Evolutionary conservation across 2,797 vertebrate genomes (phyloP), one percentile per base, ranked within the genome.

Genomic region (Melanotaenia boesemani): DNA sequence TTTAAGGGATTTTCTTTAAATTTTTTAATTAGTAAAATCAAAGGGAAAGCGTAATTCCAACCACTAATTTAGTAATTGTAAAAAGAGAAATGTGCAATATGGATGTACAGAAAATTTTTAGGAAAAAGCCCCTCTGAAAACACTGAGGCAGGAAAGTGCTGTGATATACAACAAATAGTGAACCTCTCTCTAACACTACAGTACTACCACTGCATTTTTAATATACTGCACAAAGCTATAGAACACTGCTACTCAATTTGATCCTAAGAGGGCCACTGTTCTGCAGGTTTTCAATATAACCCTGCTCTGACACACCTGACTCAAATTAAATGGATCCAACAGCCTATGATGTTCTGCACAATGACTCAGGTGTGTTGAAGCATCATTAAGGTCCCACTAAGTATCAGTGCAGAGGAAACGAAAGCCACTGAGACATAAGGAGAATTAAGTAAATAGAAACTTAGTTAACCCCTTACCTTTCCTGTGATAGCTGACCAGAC

Each of bases 401-500:
- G 5, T 12, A 46, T 7, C 15, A 48, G 18, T 48, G 44, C 44
- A 20, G 44, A n/a, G 44, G 44, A n/a, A 48, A n/a, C 8, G 0
- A 48, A 48, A 48, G 18, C 44, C 16, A 48, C 18, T 2, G 15
- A 48, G 18, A n/a, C 18, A 48, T 20, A 20, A 48, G 6, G 15
- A 16, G 1, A 48, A 8, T 8, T 48, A 48, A 48, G 44, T 46
- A 48, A 48, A 48, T 52, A 24, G 22, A 24, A 52, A 44, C 58
- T 41, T 6, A 44, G 36, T 48, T 7, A 15, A 30, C 13, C 2
- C 94, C 20, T 83, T 90, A 99, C 98, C 96, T 99, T 99, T 92
- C 98, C 98, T 1, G 97, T 99, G 84, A 99, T 97, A 1, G 98
- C 98, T 34, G 98, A 99, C 98, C 98, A 99, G 78, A 99, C 98